phyloP scores from a whole-genome alignment of 1,140 invertebrate genomes.

The Tachypleus tridentatus region DNA sequence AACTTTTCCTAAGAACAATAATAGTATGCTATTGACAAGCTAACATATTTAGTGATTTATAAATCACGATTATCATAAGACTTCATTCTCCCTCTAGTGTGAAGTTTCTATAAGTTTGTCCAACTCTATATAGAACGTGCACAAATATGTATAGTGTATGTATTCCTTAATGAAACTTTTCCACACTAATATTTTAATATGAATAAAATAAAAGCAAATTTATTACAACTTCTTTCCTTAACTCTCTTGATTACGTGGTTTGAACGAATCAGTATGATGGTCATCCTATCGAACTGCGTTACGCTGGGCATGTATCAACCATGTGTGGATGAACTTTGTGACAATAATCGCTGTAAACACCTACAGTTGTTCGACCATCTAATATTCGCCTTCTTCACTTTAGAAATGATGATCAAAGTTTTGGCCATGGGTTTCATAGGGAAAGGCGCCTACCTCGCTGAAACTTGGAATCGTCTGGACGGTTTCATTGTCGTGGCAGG shows the following conservation, averaged over 20 bases:
- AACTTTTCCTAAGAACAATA: too few relatives aligned
- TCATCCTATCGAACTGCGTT: slow-evolving; percentile 96
- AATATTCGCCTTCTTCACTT: slow-evolving; percentile 94
- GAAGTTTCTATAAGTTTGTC: too few relatives aligned
- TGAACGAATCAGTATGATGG: slow-evolving; percentile 94
- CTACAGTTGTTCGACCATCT: slow-evolving; percentile 90
- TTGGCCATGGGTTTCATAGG: slow-evolving; percentile 97
- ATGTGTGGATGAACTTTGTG: slow-evolving; percentile 76
- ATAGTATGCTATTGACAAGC: too few relatives aligned
- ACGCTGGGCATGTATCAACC: slow-evolving; percentile 99
- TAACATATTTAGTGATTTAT: too few relatives aligned
- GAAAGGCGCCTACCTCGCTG: slow-evolving; percentile 85
- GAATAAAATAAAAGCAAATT: too few relatives aligned
- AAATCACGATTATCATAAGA: too few relatives aligned
- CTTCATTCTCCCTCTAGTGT: too few relatives aligned
- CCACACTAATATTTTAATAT: too few relatives aligned
- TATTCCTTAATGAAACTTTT: too few relatives aligned
- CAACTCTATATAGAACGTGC: too few relatives aligned
- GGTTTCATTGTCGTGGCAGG: slow-evolving; percentile 96
- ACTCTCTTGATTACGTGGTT: slow-evolving; percentile 68
- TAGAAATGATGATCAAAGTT: slow-evolving; percentile 97
- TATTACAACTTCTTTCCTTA: slow-evolving; percentile 5
- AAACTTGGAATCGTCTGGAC: slow-evolving; percentile 97
- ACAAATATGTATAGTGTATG: too few relatives aligned
- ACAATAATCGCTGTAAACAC: slow-evolving; percentile 81